Percentiles rank a stretch among this genome's conserved stretches.
Conservation (phyloP, 64 coral and sea anemone species). For the Trachythela sp. region DNA sequence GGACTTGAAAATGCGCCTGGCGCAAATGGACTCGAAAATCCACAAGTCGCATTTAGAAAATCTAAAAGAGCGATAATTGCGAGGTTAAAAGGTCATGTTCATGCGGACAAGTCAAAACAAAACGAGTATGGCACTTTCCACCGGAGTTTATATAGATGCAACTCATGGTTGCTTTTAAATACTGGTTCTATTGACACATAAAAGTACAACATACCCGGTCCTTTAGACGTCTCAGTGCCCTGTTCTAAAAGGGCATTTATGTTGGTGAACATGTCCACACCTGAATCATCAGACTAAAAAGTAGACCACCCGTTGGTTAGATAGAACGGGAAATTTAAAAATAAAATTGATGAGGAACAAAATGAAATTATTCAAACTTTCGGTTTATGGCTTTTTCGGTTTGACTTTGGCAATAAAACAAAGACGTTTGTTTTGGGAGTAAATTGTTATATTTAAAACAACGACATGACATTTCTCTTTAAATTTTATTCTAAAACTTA, state of each 20-base stretch:
- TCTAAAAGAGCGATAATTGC: conserved; percentile 12
- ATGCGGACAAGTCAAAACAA: neutral
- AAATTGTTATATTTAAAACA: neutral
- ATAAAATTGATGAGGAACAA: neutral
- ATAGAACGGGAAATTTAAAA: neutral
- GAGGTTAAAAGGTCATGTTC: conserved; percentile 7
- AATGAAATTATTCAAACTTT: neutral
- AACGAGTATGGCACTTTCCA: neutral
- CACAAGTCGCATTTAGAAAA: conserved; percentile 3
- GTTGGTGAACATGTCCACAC: conserved; percentile 5
- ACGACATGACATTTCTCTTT: neutral
- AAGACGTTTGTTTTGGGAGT: neutral
- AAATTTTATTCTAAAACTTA: neutral
- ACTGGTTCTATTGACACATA: neutral
- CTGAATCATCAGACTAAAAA: neutral
- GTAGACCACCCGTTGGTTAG: neutral
- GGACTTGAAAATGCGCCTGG: conserved; percentile 4
- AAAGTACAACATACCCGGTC: neutral
- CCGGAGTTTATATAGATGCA: neutral
- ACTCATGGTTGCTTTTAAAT: too few species aligned
- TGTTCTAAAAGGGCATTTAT: conserved; percentile 20
- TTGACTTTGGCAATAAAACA: neutral
- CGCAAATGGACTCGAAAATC: neutral
- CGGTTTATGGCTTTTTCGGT: neutral
- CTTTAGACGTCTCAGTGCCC: neutral